phyloP scores from a whole-genome alignment of 2,797 vertebrate genomes.

The Microchirus variegatus region DNA sequence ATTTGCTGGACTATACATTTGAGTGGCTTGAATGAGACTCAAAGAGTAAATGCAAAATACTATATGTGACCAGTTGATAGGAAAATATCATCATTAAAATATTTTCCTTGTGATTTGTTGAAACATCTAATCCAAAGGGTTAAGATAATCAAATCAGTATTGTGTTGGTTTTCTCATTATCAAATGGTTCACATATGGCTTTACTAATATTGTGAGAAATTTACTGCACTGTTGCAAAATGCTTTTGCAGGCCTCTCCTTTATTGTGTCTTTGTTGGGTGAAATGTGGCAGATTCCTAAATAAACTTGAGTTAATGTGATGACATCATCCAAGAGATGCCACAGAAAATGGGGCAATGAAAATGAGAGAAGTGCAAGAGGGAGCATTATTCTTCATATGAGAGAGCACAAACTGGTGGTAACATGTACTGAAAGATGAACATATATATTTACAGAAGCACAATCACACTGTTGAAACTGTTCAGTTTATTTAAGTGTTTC shows the following conservation, averaged over 20 bases:
- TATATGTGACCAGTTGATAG: neutral
- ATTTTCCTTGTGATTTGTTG: neutral
- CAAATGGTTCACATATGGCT: neutral
- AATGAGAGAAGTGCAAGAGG: conserved; percentile 59
- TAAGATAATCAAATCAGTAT: neutral
- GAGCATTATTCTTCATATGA: conserved; percentile 48
- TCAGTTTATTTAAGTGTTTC: too few relatives aligned
- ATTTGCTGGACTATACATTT: too few relatives aligned
- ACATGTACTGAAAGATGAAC: too few relatives aligned
- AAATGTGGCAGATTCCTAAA: conserved; percentile 63
- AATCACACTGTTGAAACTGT: too few relatives aligned
- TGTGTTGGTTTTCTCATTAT: conserved; percentile 14
- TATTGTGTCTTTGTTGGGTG: conserved; percentile 74
- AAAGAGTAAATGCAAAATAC: conserved; percentile 1
- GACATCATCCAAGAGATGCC: conserved; percentile 72
- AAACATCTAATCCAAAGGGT: neutral
- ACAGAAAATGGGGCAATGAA: conserved; percentile 71
- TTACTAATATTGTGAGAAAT: conserved; percentile 26
- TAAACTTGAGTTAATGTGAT: conserved; percentile 69
- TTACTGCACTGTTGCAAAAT: conserved; percentile 34
- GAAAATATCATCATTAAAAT: conserved; percentile 4
- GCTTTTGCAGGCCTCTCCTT: conserved; percentile 47
- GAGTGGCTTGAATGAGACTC: neutral
- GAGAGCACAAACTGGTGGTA: conserved; percentile 58
- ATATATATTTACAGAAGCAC: too few relatives aligned